Base-by-base conservation (phyloP, 2,797 vertebrate genomes). In the Phrynocephalus guinanensis region DNA sequence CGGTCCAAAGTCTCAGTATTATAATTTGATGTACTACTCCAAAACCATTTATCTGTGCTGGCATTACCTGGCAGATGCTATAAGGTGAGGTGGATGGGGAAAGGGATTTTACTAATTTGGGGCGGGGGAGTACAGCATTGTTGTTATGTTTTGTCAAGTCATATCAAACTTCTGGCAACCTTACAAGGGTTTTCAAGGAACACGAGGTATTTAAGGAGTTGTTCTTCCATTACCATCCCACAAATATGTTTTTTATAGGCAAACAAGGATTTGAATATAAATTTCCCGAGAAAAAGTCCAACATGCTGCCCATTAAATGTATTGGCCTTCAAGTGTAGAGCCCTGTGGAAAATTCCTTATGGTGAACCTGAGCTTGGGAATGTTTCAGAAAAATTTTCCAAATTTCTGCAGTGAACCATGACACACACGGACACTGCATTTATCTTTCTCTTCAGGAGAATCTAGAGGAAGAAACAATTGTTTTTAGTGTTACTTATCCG, bases 41-140 rank as follows among this genome's bases (percentile, higher is more conserved):
- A 96, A 96, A 67, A 98, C 98, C 50, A 96, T 98, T 86, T 99
- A 99, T 95, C 93, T 93, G 63, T 98, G 97, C 96, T 99, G 98
- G 98, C 96, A 97, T 72, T 97, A 98, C 94, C 96, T 99, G 95
- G 96, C 97, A 0, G 96, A 98, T 48, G 98, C 98, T 18, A 95
- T 99, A 92, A 97, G 98, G 98, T 99, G 91, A 91, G 97, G 44
- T 82, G 11, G 1, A 86, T 7, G 3, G 38, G 28, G 15, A 15
- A 48, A 5, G 1, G 24, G 22, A 7, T 22, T 24, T 6, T 33
- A 2, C 38, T 71, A 24, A 73, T 44, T 33, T 33, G 38, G 38
- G 38, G 38, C 5, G 1, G 60, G 15, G 52, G 11, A 56, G 20
- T 15, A 16, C 16, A 63, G 60, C 20, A 15, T 63, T 63, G 60